Evolutionary conservation across 2,888 invertebrate species (phyloP).

Genomic region (Agrochola macilenta): DNA sequence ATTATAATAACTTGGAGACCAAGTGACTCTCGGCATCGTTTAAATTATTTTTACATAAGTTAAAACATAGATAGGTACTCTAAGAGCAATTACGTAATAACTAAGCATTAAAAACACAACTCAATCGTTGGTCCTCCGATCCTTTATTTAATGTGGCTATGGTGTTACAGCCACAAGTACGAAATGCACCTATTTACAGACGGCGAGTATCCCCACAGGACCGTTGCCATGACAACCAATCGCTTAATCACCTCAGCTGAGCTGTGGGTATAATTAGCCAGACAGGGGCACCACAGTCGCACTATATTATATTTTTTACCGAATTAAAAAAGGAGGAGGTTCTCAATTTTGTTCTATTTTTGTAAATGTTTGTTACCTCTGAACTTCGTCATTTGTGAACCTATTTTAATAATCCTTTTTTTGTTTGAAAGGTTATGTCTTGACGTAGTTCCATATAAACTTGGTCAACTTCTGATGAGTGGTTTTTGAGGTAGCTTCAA

Average conservation of each 20-base stretch:
- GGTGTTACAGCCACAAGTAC: not conserved
- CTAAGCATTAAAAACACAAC: not conserved
- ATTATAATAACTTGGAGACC: too few species aligned
- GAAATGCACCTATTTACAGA: slow-evolving; percentile 6
- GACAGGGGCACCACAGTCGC: not conserved
- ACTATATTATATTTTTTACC: not conserved
- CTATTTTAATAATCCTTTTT: too few species aligned
- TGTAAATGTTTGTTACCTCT: too few species aligned
- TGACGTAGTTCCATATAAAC: too few species aligned
- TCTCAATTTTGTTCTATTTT: too few species aligned
- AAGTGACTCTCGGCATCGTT: too few species aligned
- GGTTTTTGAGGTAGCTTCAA: too few species aligned
- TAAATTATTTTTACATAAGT: not conserved
- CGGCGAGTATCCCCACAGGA: not conserved
- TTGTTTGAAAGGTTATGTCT: too few species aligned
- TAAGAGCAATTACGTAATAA: not conserved
- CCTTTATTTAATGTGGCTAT: not conserved
- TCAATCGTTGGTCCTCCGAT: not conserved
- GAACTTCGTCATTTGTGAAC: too few species aligned
- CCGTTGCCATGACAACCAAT: slow-evolving; percentile 30
- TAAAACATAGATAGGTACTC: too few species aligned
- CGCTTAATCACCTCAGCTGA: slow-evolving; percentile 2
- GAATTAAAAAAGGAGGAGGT: too few species aligned
- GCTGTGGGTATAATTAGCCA: not conserved
- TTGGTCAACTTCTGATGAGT: too few species aligned